Evolutionary conservation across 2,888 invertebrate genomes (phyloP).

Genomic region (Hylaea fasciaria): DNA sequence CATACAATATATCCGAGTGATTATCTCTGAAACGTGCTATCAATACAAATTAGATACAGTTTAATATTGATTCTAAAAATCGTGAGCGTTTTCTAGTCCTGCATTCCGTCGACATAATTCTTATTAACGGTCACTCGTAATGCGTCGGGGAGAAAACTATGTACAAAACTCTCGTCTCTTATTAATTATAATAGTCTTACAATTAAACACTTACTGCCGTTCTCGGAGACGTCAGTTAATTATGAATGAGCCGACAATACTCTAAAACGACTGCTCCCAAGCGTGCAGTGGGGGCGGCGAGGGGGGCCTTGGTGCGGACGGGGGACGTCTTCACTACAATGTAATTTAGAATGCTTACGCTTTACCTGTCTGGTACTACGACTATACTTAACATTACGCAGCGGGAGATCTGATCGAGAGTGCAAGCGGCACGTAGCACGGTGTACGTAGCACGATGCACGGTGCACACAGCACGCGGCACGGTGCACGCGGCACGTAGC

Average conservation of each 20-base stretch:
- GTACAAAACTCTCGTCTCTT: slow-evolving; percentile 3
- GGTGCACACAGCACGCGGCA: no score
- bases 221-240: no score
- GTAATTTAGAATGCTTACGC: slow-evolving; percentile 77
- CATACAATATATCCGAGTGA: slow-evolving; percentile 10
- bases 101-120: no score
- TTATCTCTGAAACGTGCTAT: slow-evolving; percentile 12
- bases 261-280: background rate
- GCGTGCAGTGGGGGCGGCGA: slow-evolving; percentile 7
- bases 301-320: slow-evolving; percentile 49
- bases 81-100: background rate
- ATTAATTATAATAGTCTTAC: background rate
- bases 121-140: slow-evolving; percentile 9
- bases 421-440: no score
- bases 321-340: slow-evolving; percentile 62
- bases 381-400: slow-evolving; percentile 17
- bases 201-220: background rate
- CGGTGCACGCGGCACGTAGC: background rate
- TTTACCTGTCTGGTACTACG: slow-evolving; percentile 56
- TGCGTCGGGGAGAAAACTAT: slow-evolving; percentile 4
- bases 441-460: no score
- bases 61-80: slow-evolving; percentile 10
- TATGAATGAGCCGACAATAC: no score
- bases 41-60: slow-evolving; percentile 1
- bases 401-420: slow-evolving; percentile 3